These are phyloP conservation scores for Idaea straminata DNA, from an alignment of 2,888 invertebrate species.

Conservation along the genomic window DNA sequence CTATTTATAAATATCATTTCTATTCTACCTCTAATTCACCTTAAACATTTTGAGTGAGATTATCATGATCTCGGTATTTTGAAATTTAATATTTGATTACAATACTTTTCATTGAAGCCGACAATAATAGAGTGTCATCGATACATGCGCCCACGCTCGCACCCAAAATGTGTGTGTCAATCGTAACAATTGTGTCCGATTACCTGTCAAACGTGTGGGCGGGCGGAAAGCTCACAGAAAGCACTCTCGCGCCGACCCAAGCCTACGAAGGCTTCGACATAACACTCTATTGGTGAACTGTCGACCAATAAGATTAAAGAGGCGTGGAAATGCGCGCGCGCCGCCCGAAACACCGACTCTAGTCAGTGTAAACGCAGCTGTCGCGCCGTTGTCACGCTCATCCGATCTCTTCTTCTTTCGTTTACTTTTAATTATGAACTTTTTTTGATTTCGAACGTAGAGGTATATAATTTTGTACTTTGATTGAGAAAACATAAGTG, in stretches of 20 bases:
- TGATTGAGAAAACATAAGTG: conserved; percentile 28
- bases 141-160: conserved; percentile 62
- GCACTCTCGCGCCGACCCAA: conserved; percentile 28
- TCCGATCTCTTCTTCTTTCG: conserved; percentile 34
- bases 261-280: conserved; percentile 53
- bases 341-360: conserved; percentile 53
- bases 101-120: conserved; percentile 29
- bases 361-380: conserved; percentile 71
- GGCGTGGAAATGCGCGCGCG: conserved; percentile 72
- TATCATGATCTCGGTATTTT: background rate
- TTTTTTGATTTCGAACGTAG: conserved; percentile 50
- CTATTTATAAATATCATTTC: background rate
- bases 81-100: background rate
- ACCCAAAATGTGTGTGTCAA: conserved; percentile 50
- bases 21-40: background rate
- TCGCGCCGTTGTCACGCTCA: conserved; percentile 58
- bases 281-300: conserved; percentile 52
- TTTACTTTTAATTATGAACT: conserved; percentile 61
- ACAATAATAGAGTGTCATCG: conserved; percentile 50
- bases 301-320: conserved; percentile 50
- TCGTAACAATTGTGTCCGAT: conserved; percentile 49
- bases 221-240: conserved; percentile 66
- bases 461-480: conserved; percentile 33
- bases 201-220: conserved; percentile 64
- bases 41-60: background rate